Base-by-base conservation (phyloP, 2,888 invertebrate genomes). In the Micropterix aruncella region DNA sequence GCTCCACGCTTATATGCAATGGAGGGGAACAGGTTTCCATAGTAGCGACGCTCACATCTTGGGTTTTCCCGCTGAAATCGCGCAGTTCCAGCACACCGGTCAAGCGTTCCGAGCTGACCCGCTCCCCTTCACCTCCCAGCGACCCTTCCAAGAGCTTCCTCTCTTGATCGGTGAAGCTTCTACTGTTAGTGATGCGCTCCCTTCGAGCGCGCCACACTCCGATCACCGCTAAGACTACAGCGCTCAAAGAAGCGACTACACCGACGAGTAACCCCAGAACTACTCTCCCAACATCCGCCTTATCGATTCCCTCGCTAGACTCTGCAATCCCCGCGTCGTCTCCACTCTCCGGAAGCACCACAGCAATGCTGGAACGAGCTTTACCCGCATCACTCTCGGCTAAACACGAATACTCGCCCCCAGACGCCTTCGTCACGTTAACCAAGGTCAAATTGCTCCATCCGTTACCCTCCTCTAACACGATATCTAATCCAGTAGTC, bases 91-190 rank as follows among this genome's bases (percentile, higher is more conserved):
- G 27, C 27, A 27, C 27, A 7, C 27, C 27, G 27, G 27, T 12
- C 27, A 27, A 12, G 7, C 27, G 62, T 46, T 77, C 81, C 36
- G 79, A 74, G 55, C 82, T 83, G 19, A 79, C 73, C 50, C 77
- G 73, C 52, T 77, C 77, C 53, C 77, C 78, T 55, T 80, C 80
- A 45, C 66, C 61, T 37, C 69, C 61, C 66, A 77, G 43, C 63
- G 88, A 88, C 15, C 87, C 79, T 53, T 89, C 88, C 49, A 90
- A 67, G 46, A 90, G 68, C 57, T 88, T 87, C 62, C 89, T 89
- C 57, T 90, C 90, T 66, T 90, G 90, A 56, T 90, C 90, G 40
- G 84, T 87, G 57, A 87, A 87, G 58, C 87, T 88, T 52, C 74
- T 70, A 46, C 71, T 73, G 1, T 73, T 66, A 3, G 74, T 69